A percentile compares a stretch with the other conserved stretches of the same genome.
Evolutionary conservation across 2,888 invertebrate species (phyloP).

Genomic region (Odontocolon sp.): DNA sequence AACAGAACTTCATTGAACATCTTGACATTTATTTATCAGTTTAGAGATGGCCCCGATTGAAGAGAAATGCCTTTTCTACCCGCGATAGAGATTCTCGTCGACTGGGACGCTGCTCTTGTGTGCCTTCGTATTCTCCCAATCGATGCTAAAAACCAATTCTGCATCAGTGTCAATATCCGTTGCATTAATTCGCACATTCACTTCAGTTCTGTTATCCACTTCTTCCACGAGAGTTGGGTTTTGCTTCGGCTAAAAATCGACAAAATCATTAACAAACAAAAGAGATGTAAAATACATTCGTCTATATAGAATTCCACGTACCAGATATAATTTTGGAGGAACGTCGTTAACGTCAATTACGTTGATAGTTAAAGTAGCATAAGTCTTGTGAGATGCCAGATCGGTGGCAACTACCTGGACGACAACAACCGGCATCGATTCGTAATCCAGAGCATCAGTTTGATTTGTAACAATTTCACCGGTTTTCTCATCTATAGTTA

Average conservation of each 20-base stretch:
- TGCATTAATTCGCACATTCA: constrained; percentile 82
- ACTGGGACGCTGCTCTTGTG: constrained; percentile 79
- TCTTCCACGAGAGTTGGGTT: constrained; percentile 84
- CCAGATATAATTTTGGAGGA: constrained; percentile 85
- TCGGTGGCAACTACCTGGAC: constrained; percentile 80
- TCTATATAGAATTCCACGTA: constrained; percentile 72
- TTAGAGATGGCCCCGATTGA: not conserved
- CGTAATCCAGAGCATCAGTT: constrained; percentile 85
- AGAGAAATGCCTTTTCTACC: constrained; percentile 49
- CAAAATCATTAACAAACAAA: not conserved
- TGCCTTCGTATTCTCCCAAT: constrained; percentile 81
- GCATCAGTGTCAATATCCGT: constrained; percentile 85
- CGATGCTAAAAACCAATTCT: constrained; percentile 83
- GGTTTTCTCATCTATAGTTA: constrained; percentile 82
- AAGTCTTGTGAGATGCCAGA: constrained; percentile 80
- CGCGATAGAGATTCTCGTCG: constrained; percentile 55
- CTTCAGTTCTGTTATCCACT: constrained; percentile 77
- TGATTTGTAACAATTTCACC: constrained; percentile 84
- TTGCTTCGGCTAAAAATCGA: constrained; percentile 80
- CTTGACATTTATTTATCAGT: not conserved
- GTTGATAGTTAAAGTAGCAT: constrained; percentile 83
- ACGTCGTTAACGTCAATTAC: constrained; percentile 89
- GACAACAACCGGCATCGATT: constrained; percentile 83
- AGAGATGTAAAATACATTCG: not conserved
- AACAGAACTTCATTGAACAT: not conserved